These are phyloP conservation scores for Blastomussa wellsi DNA, from an alignment of 92 coral and sea anemone species.

Conservation along the genomic window DNA sequence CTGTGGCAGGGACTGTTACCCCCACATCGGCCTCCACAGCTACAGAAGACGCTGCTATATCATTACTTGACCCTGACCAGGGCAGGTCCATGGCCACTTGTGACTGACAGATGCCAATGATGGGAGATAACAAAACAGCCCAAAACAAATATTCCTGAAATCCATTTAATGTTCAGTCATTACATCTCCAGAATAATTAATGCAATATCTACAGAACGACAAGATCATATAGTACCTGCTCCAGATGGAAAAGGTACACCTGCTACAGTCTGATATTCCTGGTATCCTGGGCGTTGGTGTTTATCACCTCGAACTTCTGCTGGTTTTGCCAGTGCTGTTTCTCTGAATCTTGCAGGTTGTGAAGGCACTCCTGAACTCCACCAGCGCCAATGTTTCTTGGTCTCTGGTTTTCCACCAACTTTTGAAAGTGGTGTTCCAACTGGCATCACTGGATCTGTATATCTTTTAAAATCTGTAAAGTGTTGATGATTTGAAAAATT, in stretches of 20 bases:
- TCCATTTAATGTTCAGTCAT: too few relatives aligned
- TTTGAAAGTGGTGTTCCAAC: constrained; percentile 71
- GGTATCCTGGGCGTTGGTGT: constrained; percentile 78
- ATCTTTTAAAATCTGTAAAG: constrained; percentile 70
- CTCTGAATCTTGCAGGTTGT: constrained; percentile 84
- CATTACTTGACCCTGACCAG: too few relatives aligned
- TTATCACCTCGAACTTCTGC: constrained; percentile 75
- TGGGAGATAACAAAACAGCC: too few relatives aligned
- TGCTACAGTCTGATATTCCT: constrained; percentile 82
- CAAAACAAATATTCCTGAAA: too few relatives aligned
- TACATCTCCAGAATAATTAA: too few relatives aligned
- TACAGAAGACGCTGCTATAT: too few relatives aligned
- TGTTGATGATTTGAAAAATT: neutral
- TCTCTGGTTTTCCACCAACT: constrained; percentile 77
- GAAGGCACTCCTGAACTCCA: constrained; percentile 89
- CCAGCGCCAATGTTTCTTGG: constrained; percentile 85
- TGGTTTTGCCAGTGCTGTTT: constrained; percentile 83
- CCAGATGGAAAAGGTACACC: constrained; percentile 92
- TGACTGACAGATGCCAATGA: too few relatives aligned
- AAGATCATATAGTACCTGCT: constrained; percentile 64
- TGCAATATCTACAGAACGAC: too few relatives aligned
- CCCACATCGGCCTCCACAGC: too few relatives aligned
- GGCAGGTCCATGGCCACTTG: too few relatives aligned
- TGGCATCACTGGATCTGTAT: constrained; percentile 57
- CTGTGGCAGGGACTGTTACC: too few relatives aligned